A percentile compares a stretch with the other conserved stretches of the same genome.
These are phyloP conservation scores for Zaprionus obscuricornis DNA, from an alignment of 2,888 invertebrate genomes.

Conservation along the genomic window DNA sequence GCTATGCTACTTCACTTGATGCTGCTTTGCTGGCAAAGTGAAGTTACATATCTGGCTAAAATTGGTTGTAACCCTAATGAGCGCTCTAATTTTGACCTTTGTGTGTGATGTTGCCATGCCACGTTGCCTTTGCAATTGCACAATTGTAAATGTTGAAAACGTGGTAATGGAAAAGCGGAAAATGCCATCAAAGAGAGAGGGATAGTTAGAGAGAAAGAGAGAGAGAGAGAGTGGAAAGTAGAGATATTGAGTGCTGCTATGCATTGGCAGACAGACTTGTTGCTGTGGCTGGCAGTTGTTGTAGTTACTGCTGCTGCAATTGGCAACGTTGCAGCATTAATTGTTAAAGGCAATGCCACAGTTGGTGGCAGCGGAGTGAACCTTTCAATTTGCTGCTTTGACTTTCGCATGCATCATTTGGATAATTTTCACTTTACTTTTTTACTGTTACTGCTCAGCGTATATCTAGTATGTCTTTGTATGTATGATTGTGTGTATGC, in stretches of 20 bases:
- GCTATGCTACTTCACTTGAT: too few species aligned
- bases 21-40: constrained; percentile 6
- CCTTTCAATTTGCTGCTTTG: constrained; percentile 49
- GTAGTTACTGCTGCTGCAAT: constrained; percentile 12
- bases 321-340: constrained; percentile 40
- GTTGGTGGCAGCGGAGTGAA: constrained; percentile 11
- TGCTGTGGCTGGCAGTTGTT: constrained; percentile 16
- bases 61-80: constrained; percentile 59
- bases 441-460: neutral
- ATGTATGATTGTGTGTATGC: constrained; percentile 1
- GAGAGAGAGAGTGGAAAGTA: too few species aligned
- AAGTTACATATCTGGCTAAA: constrained; percentile 23
- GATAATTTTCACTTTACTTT: constrained; percentile 46
- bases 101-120: constrained; percentile 35
- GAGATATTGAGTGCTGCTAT: constrained; percentile 10
- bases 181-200: constrained; percentile 6
- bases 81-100: constrained; percentile 63
- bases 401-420: constrained; percentile 58
- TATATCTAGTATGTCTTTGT: constrained; percentile 4
- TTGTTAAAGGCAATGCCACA: constrained; percentile 41
- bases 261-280: constrained; percentile 16
- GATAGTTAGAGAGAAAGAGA: too few species aligned
- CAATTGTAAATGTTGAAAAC: constrained; percentile 24
- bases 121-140: constrained; percentile 27
- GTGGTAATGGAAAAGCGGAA: constrained; percentile 16